Evolutionary conservation across 2,888 invertebrate genomes (phyloP).

Genomic region (Odontocolon sp.): DNA sequence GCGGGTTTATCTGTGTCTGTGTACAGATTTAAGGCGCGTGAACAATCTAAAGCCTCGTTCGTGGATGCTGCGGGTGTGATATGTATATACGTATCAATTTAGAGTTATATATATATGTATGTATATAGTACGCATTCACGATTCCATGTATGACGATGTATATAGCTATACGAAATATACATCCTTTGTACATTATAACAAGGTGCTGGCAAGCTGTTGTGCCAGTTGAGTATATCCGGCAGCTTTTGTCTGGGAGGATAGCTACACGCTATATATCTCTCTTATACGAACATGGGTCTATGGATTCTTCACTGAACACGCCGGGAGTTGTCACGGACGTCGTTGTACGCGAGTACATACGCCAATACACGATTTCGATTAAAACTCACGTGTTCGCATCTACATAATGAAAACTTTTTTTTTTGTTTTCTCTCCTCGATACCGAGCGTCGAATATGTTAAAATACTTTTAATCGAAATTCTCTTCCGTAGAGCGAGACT

Average conservation of each 20-base stretch:
- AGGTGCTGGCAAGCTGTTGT: conserved; percentile 61
- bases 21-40: not conserved
- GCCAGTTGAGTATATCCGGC: conserved; percentile 60
- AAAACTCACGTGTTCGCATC: not conserved
- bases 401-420: not conserved
- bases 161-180: conserved; percentile 41
- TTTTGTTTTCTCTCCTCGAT: not conserved
- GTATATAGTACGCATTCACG: conserved; percentile 14
- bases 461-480: too few relatives aligned
- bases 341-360: not conserved
- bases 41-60: not conserved
- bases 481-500: too few relatives aligned
- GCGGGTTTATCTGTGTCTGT: not conserved
- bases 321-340: not conserved
- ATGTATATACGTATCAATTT: conserved; percentile 42
- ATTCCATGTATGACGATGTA: not conserved
- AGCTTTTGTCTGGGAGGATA: conserved; percentile 57
- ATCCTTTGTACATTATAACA: conserved; percentile 60
- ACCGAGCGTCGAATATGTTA: not conserved
- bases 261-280: conserved; percentile 1
- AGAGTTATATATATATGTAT: conserved; percentile 23
- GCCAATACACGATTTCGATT: conserved; percentile 6
- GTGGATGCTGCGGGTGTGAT: conserved; percentile 13
- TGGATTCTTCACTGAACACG: conserved; percentile 33
- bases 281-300: conserved; percentile 15